Evolutionary conservation across 1,140 invertebrate species (phyloP), one percentile per base, ranked within the genome.

Genomic region (Zaprionus inermis): DNA sequence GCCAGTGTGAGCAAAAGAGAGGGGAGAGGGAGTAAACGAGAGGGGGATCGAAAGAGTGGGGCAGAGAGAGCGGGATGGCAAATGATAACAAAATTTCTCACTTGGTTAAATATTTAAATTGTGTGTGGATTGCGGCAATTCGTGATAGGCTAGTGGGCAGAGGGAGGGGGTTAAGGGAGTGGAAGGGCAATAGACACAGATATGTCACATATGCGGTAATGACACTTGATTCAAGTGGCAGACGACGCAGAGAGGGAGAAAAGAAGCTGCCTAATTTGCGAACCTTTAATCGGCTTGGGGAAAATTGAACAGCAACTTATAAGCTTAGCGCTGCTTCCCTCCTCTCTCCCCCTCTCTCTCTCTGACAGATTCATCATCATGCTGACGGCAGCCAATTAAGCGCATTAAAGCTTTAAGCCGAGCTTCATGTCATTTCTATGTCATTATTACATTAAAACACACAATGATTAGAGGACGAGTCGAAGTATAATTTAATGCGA

Each of bases 31-130:
- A 22, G 46, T n/a, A 4, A 16, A 16, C 18, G 24, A 32, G 49
- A 30, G 57, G 52, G 36, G 22, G 24, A n/a, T n/a, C n/a, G n/a
- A n/a, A n/a, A n/a, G 24, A 32, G 49, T 20, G 57, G 52, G 36
- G 22, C 16, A 24, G 22, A 30, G 44, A 14, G 58, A 56, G 54
- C 6, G 38, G n/a, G 41, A 20, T 54, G 38, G 38, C n/a, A 44
- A 16, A n/a, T 74, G 78, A 81, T 81, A 85, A 78, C 64, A 49
- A 70, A 78, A 85, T 78, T 67, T 64, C 66, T 44, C 70, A 65
- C 57, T 73, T 79, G 52, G 63, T 72, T 66, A 84, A 84, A 84
- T 80, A 83, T 80, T 84, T 79, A 54, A 83, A 66, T 63, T 79
- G 72, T 60, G 14, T 28, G 52, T 36, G 54, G 46, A 73, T 76